These are phyloP conservation scores for Phaedon cochleariae DNA, from an alignment of 2,888 invertebrate species.

Conservation along the genomic window DNA sequence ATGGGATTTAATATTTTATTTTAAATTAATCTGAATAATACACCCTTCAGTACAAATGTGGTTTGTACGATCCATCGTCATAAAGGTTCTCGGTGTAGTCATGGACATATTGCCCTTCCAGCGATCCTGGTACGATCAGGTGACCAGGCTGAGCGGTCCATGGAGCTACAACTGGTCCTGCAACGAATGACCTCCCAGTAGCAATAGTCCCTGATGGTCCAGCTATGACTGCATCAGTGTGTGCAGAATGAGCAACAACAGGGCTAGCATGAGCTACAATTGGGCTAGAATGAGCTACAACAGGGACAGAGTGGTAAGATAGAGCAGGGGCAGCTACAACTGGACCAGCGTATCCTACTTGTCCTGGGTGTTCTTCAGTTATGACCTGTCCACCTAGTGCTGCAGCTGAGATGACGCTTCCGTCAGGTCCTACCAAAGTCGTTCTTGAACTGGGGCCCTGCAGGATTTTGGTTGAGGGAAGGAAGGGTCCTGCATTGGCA, in stretches of 20 bases:
- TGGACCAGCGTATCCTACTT: conserved; percentile 32
- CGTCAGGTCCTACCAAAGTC: conserved; percentile 47
- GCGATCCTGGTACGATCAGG: conserved; percentile 28
- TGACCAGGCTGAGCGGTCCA: conserved; percentile 25
- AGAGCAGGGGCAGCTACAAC: conserved; percentile 25
- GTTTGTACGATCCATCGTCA: conserved; percentile 53
- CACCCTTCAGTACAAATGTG: conserved; percentile 19
- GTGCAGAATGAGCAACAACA: conserved; percentile 21
- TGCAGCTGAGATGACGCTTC: conserved; percentile 39
- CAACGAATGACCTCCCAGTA: conserved; percentile 38
- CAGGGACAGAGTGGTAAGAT: conserved; percentile 31
- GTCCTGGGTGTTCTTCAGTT: conserved; percentile 38
- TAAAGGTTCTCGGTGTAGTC: conserved; percentile 47
- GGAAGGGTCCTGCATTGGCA: conserved; percentile 35
- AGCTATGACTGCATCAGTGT: conserved; percentile 39
- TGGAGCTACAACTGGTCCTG: conserved; percentile 32
- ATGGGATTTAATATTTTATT: background rate
- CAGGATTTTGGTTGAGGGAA: conserved; percentile 44
- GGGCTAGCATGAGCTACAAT: conserved; percentile 22
- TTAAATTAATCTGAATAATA: background rate
- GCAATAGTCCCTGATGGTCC: conserved; percentile 51
- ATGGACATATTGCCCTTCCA: conserved; percentile 48
- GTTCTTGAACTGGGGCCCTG: conserved; percentile 52
- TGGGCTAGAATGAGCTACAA: conserved; percentile 24
- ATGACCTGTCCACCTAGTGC: conserved; percentile 48